These are phyloP conservation scores for Zalophus californianus DNA, from an alignment of 2,797 vertebrate species.

Conservation along the genomic window DNA sequence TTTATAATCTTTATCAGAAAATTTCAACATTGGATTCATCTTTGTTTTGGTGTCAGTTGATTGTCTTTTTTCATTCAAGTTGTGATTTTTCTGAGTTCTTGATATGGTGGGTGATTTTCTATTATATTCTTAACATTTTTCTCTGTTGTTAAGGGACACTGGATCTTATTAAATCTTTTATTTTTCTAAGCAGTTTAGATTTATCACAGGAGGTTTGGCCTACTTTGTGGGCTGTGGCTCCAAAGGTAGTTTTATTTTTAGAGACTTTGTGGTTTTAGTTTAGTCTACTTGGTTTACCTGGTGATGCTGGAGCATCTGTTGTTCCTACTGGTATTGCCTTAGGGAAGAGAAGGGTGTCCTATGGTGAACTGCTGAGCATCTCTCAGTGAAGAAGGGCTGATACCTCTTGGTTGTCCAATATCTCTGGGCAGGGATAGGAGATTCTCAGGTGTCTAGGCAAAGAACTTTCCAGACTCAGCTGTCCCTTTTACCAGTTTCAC, in stretches of 20 bases:
- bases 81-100: not conserved
- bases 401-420: not conserved
- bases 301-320: not conserved
- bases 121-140: not conserved
- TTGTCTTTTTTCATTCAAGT: not conserved
- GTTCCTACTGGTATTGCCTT: not conserved
- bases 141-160: not conserved
- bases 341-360: not conserved
- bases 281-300: not conserved
- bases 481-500: not conserved
- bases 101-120: not conserved
- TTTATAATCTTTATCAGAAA: not conserved
- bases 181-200: not conserved
- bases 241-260: not conserved
- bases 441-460: not conserved
- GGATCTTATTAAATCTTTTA: not conserved
- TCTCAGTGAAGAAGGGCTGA: not conserved
- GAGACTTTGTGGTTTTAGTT: not conserved
- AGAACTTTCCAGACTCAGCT: not conserved
- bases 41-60: not conserved
- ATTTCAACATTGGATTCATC: not conserved
- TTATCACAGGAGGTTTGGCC: not conserved
- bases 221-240: not conserved
- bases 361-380: not conserved
- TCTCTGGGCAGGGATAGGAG: not conserved